Conservation (phyloP, 2,888 invertebrate genomes). For the Luperina nickerlii region DNA sequence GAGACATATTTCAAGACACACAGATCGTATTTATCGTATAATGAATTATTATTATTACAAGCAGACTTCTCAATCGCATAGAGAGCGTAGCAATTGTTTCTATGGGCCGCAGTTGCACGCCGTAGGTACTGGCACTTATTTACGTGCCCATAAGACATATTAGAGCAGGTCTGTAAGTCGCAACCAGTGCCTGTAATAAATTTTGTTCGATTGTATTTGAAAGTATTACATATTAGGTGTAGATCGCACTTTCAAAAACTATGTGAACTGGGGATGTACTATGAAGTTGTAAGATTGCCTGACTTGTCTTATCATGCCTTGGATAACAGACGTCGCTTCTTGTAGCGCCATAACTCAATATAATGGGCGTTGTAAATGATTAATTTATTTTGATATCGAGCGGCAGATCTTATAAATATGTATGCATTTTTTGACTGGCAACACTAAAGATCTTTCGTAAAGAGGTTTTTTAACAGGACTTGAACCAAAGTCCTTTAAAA, state of each 20-base stretch:
- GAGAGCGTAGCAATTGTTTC: not conserved
- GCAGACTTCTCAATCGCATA: not conserved
- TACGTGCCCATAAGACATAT: not conserved
- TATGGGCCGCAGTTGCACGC: not conserved
- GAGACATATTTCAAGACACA: conserved; percentile 23
- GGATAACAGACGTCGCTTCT: not conserved
- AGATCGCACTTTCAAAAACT: not conserved
- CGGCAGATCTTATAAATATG: too few species aligned
- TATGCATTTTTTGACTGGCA: not conserved
- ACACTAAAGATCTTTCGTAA: not conserved
- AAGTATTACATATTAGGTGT: conserved; percentile 15
- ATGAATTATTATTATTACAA: conserved; percentile 23
- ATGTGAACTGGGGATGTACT: conserved; percentile 7
- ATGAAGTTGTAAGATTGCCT: not conserved
- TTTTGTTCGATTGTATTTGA: conserved; percentile 9
- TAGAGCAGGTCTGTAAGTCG: not conserved
- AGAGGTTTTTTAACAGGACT: not conserved
- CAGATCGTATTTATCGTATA: conserved; percentile 7
- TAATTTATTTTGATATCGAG: not conserved
- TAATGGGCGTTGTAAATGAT: not conserved
- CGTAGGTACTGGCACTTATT: not conserved
- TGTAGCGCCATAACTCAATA: not conserved
- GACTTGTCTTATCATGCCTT: not conserved
- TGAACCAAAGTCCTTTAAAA: too few species aligned
- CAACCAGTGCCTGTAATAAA: not conserved